Base-by-base conservation (phyloP, 2,888 invertebrate genomes). In the Alentia gelatinosa region DNA sequence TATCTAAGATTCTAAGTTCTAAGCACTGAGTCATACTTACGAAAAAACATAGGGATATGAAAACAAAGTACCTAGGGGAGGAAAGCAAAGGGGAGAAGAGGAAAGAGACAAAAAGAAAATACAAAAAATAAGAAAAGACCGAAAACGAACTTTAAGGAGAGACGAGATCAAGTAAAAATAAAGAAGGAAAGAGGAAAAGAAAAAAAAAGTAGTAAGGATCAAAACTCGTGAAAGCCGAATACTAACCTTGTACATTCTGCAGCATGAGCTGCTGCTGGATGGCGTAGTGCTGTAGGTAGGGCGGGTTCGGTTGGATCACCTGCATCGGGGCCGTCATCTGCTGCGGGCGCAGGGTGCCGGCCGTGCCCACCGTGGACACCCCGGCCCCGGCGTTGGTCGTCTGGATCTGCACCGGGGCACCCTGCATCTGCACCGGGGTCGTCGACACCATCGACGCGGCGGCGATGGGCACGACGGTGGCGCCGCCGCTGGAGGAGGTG, bases 201-300 rank as follows among this genome's bases (percentile, higher is more conserved):
- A 12, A 19, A 47, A 19, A 19, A 47, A 47, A 12, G 9, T 47
- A 19, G 9, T 12, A 47, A 47, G 9, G 19, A 47, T 47, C 47
- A 19, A 47, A 19, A 47, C 9, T 19, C 9, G 9, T 47, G 47
- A 47, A 47, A 47, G 19, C 47, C 9, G 47, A 47, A 15, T 42
- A 15, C 63, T 63, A 15, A 63, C 63, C 63, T n/a, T 63, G 63
- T 63, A 68, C 68, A n/a, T 86, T 86, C 50, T 86, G 86, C 23
- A 86, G 50, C 86, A 86, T 86, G 26, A 86, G 86, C 30, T 86
- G 86, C 50, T 86, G 86, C 47, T 86, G 86, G 26, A 86, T 1
- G 19, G 86, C 33, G 35, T 86, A 86, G 12, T 86, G 86, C 33
- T 86, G 86, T 23, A 86, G 47, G 86, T 86, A 86, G 26, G 42